Conservation (phyloP, 2,888 invertebrate species). For the Congeria kusceri region DNA sequence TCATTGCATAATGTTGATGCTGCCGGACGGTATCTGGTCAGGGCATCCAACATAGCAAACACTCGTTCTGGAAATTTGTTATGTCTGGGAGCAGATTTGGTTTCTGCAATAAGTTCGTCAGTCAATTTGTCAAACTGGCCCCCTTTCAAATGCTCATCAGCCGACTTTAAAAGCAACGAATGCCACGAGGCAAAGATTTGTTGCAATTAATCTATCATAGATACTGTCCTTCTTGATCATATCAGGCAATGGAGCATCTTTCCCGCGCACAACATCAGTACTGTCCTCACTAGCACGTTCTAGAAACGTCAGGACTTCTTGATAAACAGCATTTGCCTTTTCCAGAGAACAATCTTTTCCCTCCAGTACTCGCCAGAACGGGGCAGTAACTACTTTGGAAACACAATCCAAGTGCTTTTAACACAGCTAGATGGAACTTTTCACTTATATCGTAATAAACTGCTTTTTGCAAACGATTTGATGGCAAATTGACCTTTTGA, state of each 20-base stretch:
- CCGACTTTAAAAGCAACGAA: conserved; percentile 33
- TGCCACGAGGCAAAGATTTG: conserved; percentile 35
- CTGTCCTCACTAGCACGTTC: conserved; percentile 22
- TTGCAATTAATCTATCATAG: conserved; percentile 32
- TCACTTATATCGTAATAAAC: conserved; percentile 37
- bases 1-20: conserved; percentile 53
- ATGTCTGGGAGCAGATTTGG: conserved; percentile 33
- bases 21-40: conserved; percentile 34
- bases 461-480: conserved; percentile 41
- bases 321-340: conserved; percentile 37
- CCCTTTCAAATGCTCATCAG: conserved; percentile 34
- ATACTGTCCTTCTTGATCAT: conserved; percentile 29
- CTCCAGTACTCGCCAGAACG: conserved; percentile 51
- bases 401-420: conserved; percentile 39
- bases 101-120: no score
- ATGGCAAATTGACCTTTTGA: conserved; percentile 20
- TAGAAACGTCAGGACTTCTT: conserved; percentile 15
- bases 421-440: conserved; percentile 14
- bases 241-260: conserved; percentile 28
- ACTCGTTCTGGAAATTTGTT: no score
- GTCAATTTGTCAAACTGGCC: conserved; percentile 25
- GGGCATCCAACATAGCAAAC: conserved; percentile 48
- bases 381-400: conserved; percentile 50
- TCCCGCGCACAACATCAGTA: conserved; percentile 25
- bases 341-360: conserved; percentile 45